A percentile compares a stretch with the other conserved stretches of the same genome.
Evolutionary conservation across 1,140 invertebrate species (phyloP).

Genomic region (Carposina sasakii): DNA sequence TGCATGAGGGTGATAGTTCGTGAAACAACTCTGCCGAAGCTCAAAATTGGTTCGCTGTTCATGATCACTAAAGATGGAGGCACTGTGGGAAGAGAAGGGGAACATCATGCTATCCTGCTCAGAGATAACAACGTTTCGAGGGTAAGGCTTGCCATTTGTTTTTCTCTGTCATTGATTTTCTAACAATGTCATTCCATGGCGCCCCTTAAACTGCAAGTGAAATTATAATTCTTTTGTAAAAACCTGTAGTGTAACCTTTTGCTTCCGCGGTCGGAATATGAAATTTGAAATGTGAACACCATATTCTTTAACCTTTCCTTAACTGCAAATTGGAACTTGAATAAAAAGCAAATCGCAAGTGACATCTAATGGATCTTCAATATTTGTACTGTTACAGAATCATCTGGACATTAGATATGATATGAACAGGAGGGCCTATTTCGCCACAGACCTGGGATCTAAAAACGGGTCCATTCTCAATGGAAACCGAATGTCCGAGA

Average conservation of each 20-base stretch:
- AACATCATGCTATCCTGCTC: constrained; percentile 81
- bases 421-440: constrained; percentile 75
- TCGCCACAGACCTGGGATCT: constrained; percentile 86
- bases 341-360: no score
- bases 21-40: constrained; percentile 77
- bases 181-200: no score
- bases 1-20: constrained; percentile 91
- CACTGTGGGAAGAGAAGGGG: constrained; percentile 86
- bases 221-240: no score
- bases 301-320: no score
- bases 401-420: constrained; percentile 85
- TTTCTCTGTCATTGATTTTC: background rate
- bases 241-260: constrained; percentile 18
- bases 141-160: constrained; percentile 57
- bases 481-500: constrained; percentile 82
- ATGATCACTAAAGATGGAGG: constrained; percentile 91
- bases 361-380: no score
- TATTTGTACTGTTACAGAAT: constrained; percentile 72
- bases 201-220: no score
- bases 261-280: no score
- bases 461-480: constrained; percentile 91
- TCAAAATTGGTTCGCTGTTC: constrained; percentile 85
- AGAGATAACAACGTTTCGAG: constrained; percentile 87
- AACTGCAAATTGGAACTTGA: no score
- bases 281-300: no score